Percentiles rank a stretch among this genome's conserved stretches.
Evolutionary conservation across 2,113 vertebrate species (phyloP).

Genomic region (Laterallus jamaicensis): DNA sequence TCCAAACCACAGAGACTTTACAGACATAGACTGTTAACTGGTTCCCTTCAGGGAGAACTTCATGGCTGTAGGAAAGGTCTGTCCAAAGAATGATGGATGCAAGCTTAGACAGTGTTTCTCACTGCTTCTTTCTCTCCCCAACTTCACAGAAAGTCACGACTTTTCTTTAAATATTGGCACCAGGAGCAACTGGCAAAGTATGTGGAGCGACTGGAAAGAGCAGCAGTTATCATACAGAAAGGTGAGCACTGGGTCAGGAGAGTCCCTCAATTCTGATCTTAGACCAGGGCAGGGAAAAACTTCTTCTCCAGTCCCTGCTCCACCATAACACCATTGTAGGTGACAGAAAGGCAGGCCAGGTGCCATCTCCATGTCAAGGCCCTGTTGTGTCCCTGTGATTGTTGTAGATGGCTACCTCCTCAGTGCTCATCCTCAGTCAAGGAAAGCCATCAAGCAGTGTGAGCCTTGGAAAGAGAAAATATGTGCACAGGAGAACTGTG

Average conservation of each 20-base stretch:
- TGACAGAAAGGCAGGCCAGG: not conserved
- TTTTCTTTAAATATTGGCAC: slow-evolving; percentile 84
- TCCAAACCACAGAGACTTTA: not conserved
- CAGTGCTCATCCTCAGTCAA: not conserved
- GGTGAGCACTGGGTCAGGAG: slow-evolving; percentile 46
- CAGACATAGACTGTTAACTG: not conserved
- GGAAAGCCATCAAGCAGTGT: not conserved
- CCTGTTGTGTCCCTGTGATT: not conserved
- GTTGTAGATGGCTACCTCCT: not conserved
- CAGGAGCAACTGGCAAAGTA: slow-evolving; percentile 72
- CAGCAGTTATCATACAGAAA: slow-evolving; percentile 76
- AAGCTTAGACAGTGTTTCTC: not conserved
- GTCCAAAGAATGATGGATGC: not conserved
- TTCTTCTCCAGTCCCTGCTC: not conserved
- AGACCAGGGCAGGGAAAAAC: not conserved
- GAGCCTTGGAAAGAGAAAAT: not conserved
- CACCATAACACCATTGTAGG: not conserved
- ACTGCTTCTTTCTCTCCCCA: not conserved
- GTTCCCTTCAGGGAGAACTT: not conserved
- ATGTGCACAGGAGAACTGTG: not conserved
- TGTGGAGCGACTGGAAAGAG: slow-evolving; percentile 63
- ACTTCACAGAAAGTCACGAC: slow-evolving; percentile 67
- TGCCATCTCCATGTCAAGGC: not conserved
- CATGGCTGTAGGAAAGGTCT: not conserved
- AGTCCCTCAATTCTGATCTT: not conserved